These are phyloP conservation scores for Leuciscus waleckii DNA, from an alignment of 2,797 vertebrate genomes.

Conservation along the genomic window DNA sequence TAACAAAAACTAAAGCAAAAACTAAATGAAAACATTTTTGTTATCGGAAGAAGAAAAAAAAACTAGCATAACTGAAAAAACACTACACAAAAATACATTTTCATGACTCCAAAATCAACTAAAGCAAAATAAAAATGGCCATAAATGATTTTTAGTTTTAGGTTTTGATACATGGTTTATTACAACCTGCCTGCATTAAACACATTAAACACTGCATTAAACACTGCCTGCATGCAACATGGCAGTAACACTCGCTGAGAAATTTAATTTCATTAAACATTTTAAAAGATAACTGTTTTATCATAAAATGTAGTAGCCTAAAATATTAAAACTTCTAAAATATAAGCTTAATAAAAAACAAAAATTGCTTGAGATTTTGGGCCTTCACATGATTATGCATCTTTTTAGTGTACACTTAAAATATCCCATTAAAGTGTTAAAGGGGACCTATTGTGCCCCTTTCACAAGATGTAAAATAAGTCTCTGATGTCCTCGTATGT, in stretches of 20 bases:
- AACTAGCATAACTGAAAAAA: no score
- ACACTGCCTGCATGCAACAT: no score
- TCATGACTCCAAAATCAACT: not conserved
- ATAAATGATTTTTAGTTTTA: not conserved
- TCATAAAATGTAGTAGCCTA: not conserved
- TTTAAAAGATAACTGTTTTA: not conserved
- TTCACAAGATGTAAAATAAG: no score
- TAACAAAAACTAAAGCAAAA: not conserved
- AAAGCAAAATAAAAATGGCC: not conserved
- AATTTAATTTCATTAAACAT: not conserved
- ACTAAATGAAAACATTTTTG: not conserved
- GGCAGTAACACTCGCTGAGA: not conserved
- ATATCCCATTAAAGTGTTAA: not conserved
- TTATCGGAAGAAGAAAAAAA: not conserved
- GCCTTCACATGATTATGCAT: not conserved
- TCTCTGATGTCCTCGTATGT: no score
- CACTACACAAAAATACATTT: not conserved
- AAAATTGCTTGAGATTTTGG: not conserved
- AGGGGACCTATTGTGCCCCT: no score
- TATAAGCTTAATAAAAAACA: not conserved
- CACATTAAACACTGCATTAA: no score
- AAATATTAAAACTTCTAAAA: not conserved
- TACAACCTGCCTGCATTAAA: not conserved
- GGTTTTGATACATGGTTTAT: not conserved
- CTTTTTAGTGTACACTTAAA: not conserved